A percentile compares a stretch with the other conserved stretches of the same genome.
phyloP scores from a whole-genome alignment of 2,888 invertebrate genomes.

The Chymomyza caudatula region DNA sequence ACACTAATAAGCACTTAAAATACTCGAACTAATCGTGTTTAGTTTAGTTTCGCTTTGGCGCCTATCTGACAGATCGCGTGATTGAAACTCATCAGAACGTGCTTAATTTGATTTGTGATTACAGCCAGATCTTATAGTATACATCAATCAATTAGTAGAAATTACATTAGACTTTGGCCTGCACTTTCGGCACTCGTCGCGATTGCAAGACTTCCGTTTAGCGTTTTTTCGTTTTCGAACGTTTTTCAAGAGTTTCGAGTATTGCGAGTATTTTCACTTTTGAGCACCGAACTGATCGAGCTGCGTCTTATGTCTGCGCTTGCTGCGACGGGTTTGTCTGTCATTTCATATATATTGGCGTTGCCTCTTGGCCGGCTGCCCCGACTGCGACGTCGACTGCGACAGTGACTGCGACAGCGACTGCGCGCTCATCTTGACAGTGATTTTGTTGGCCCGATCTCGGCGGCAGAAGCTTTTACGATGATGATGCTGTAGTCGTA shows the following conservation, averaged over 20 bases:
- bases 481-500: constrained; percentile 11
- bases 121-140: not conserved
- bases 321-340: constrained; percentile 71
- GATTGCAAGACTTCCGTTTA: constrained; percentile 24
- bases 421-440: not conserved
- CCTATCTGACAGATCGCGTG: constrained; percentile 30
- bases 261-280: constrained; percentile 44
- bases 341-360: constrained; percentile 49
- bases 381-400: not conserved
- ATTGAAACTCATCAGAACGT: constrained; percentile 11
- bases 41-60: not conserved
- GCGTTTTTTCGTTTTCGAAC: not conserved
- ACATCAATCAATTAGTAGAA: not conserved
- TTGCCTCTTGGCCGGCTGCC: constrained; percentile 63
- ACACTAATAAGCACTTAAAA: not conserved
- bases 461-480: constrained; percentile 33
- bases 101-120: constrained; percentile 26
- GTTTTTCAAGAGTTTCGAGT: constrained; percentile 1
- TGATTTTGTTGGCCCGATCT: constrained; percentile 64
- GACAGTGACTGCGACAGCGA: not conserved
- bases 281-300: constrained; percentile 42
- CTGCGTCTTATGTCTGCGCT: constrained; percentile 66
- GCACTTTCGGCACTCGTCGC: not conserved
- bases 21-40: not conserved
- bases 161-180: constrained; percentile 17